Conservation (phyloP, 2,888 invertebrate genomes). For the Incurvaria masculella region DNA sequence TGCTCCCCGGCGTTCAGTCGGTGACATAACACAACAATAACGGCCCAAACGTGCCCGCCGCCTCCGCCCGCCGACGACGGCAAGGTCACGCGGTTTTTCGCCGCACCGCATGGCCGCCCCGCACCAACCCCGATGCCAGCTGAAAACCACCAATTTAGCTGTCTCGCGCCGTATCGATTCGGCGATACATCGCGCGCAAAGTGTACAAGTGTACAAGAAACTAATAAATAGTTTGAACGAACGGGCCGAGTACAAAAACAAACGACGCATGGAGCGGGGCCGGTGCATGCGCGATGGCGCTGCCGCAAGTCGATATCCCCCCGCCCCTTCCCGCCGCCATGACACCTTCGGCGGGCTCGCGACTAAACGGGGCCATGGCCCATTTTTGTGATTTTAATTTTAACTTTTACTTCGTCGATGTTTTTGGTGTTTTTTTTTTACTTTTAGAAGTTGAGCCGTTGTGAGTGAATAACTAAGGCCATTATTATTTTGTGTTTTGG, state of each 20-base stretch:
- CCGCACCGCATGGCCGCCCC: background rate
- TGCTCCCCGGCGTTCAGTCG: too few relatives aligned
- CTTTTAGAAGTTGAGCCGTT: too few relatives aligned
- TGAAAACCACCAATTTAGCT: background rate
- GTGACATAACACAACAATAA: too few relatives aligned
- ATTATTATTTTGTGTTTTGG: too few relatives aligned
- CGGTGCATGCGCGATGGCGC: constrained; percentile 47
- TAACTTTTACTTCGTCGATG: too few relatives aligned
- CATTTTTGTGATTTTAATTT: too few relatives aligned
- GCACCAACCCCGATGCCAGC: background rate
- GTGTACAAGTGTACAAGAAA: background rate
- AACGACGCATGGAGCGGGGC: constrained; percentile 40
- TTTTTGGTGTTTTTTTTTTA: too few relatives aligned
- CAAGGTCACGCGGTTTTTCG: background rate
- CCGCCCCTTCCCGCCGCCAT: constrained; percentile 45
- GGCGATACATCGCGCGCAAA: background rate
- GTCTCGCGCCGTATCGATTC: background rate
- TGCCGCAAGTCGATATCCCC: constrained; percentile 55
- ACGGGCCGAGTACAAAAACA: constrained; percentile 29
- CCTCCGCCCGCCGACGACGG: too few relatives aligned
- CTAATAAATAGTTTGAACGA: background rate
- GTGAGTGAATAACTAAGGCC: too few relatives aligned
- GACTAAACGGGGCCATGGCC: background rate
- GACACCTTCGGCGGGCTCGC: constrained; percentile 23
- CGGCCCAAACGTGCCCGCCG: too few relatives aligned